Evolutionary conservation across 37 sponge, comb jelly and placozoan species (phyloP).

Genomic region (Axinella damicornis): DNA sequence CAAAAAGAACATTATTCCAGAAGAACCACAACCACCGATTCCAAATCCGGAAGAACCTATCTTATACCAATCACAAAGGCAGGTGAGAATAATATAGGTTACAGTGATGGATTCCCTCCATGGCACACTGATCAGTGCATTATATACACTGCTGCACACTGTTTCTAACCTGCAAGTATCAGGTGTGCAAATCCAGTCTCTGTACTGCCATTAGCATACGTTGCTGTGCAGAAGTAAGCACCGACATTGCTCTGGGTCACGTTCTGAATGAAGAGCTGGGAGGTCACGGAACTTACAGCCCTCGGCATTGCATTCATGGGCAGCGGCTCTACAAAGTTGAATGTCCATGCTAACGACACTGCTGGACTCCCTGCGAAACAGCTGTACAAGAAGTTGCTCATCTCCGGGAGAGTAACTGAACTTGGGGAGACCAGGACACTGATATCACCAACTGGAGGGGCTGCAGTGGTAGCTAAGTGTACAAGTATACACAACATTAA

Average conservation of each 20-base stretch:
- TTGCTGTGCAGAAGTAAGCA: conserved; percentile 41
- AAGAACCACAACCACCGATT: no score
- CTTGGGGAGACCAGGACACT: neutral
- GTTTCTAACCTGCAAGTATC: neutral
- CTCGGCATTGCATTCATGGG: neutral
- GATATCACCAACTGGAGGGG: neutral
- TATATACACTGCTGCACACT: no score
- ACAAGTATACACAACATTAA: no score
- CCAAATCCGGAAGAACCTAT: no score
- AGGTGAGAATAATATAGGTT: no score
- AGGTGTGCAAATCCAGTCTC: conserved; percentile 11
- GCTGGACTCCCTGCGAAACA: neutral
- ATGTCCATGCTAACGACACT: neutral
- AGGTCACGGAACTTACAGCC: neutral
- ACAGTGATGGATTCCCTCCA: no score
- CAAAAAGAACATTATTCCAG: no score
- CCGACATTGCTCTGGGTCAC: conserved; percentile 6
- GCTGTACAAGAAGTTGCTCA: neutral
- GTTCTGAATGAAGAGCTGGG: conserved; percentile 9
- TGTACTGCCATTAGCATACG: conserved; percentile 29
- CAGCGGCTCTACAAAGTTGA: conserved; percentile 1
- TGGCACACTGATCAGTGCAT: no score
- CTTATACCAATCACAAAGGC: no score
- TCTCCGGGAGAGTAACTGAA: neutral
- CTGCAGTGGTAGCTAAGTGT: no score